A percentile compares a stretch with the other conserved stretches of the same genome.
Conservation (phyloP, 1,140 invertebrate species). For the Caenorhabditis remanei region DNA sequence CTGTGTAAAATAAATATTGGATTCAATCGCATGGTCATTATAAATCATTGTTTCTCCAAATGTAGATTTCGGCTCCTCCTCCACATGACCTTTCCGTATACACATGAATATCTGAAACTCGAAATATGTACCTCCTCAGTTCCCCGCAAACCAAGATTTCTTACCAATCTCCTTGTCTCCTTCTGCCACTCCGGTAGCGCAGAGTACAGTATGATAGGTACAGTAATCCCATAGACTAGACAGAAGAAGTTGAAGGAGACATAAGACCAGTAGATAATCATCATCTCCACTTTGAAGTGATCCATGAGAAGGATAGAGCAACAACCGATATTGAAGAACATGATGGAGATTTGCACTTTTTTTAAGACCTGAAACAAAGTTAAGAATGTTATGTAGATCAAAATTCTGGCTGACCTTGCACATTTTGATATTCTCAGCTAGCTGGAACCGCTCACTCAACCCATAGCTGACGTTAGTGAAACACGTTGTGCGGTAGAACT, state of each 20-base stretch:
- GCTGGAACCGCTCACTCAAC: slow-evolving; percentile 17
- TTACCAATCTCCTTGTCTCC: slow-evolving; percentile 2
- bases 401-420: slow-evolving; percentile 17
- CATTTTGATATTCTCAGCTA: slow-evolving; percentile 47
- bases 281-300: slow-evolving; percentile 9
- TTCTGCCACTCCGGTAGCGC: slow-evolving; percentile 44
- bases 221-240: slow-evolving; percentile 27
- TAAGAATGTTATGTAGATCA: not conserved
- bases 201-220: slow-evolving; percentile 30
- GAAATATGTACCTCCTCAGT: no score
- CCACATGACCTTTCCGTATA: not conserved
- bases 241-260: slow-evolving; percentile 23
- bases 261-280: slow-evolving; percentile 36
- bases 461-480: not conserved
- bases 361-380: slow-evolving; percentile 10
- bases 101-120: not conserved
- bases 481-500: not conserved
- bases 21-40: slow-evolving; percentile 33
- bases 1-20: slow-evolving; percentile 46
- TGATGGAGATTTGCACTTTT: slow-evolving; percentile 23
- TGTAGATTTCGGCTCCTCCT: slow-evolving; percentile 24
- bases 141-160: no score
- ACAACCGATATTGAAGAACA: slow-evolving; percentile 28
- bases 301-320: slow-evolving; percentile 35
- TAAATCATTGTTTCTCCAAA: slow-evolving; percentile 42